A percentile compares a stretch with the other conserved stretches of the same genome.
Conservation (phyloP, 2,888 invertebrate genomes). For the Argyresthia goedartella region DNA sequence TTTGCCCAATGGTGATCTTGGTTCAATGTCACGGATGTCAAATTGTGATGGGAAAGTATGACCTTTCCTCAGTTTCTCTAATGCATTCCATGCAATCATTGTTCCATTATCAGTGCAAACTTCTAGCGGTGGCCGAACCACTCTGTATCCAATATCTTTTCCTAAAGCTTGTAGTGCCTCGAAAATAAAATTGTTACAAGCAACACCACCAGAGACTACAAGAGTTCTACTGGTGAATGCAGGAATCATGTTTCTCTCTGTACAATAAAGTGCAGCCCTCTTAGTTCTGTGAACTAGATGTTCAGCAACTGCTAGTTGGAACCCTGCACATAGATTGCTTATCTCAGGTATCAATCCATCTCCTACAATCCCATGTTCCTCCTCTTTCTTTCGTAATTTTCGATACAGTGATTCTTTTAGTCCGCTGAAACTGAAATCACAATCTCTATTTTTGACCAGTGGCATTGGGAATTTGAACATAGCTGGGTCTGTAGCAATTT, state of each 20-base stretch:
- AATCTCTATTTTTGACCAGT: conserved; percentile 76
- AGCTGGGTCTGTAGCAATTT: conserved; percentile 71
- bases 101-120: conserved; percentile 98
- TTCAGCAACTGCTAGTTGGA: conserved; percentile 79
- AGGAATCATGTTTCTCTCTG: conserved; percentile 72
- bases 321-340: conserved; percentile 87
- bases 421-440: conserved; percentile 94
- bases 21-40: conserved; percentile 70
- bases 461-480: conserved; percentile 78
- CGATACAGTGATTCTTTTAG: conserved; percentile 74
- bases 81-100: conserved; percentile 99
- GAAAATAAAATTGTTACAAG: conserved; percentile 89
- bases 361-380: conserved; percentile 64
- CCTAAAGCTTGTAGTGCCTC: conserved; percentile 78
- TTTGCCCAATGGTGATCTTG: conserved; percentile 74
- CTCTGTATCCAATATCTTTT: conserved; percentile 71
- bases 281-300: conserved; percentile 88
- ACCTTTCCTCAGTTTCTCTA: conserved; percentile 77
- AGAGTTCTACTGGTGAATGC: conserved; percentile 61
- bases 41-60: conserved; percentile 58
- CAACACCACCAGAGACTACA: conserved; percentile 95
- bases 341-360: conserved; percentile 81
- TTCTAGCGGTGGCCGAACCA: conserved; percentile 83
- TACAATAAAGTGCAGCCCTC: conserved; percentile 83
- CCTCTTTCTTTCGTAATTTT: conserved; percentile 72